A percentile compares a stretch with the other conserved stretches of the same genome.
These are phyloP conservation scores for Idaea straminata DNA, from an alignment of 2,888 invertebrate genomes.

Conservation along the genomic window DNA sequence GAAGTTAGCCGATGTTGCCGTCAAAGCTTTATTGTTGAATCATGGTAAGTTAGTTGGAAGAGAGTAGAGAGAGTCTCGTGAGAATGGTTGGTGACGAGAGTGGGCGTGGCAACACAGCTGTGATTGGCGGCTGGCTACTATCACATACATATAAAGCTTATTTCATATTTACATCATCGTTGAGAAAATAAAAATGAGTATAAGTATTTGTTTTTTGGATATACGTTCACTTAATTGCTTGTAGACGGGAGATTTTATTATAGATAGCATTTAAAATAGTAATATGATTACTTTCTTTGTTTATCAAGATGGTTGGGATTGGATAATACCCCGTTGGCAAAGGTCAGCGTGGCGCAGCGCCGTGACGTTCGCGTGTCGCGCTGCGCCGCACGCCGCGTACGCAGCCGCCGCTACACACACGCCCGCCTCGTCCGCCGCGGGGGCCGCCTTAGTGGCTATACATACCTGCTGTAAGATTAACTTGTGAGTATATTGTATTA, in stretches of 20 bases:
- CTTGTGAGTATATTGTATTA: conserved; percentile 43
- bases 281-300: background rate
- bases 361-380: conserved; percentile 49
- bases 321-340: conserved; percentile 28
- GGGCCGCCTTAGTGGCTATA: conserved; percentile 27
- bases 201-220: background rate
- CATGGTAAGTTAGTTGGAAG: conserved; percentile 31
- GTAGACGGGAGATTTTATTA: background rate
- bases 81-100: too few relatives aligned
- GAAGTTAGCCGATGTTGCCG: conserved; percentile 46
- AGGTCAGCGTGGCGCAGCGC: conserved; percentile 39
- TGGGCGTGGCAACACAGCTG: background rate
- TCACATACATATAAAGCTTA: too few relatives aligned
- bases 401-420: conserved; percentile 5
- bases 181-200: background rate
- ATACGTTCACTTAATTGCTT: background rate
- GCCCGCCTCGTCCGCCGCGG: conserved; percentile 19
- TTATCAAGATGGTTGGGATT: conserved; percentile 37
- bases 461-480: conserved; percentile 33
- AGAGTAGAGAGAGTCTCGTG: background rate
- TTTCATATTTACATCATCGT: background rate
- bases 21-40: conserved; percentile 33
- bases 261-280: background rate
- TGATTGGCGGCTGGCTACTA: too few relatives aligned
- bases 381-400: conserved; percentile 22